Conservation (phyloP, 2,113 vertebrate genomes). For the Ageneiosus marmoratus region DNA sequence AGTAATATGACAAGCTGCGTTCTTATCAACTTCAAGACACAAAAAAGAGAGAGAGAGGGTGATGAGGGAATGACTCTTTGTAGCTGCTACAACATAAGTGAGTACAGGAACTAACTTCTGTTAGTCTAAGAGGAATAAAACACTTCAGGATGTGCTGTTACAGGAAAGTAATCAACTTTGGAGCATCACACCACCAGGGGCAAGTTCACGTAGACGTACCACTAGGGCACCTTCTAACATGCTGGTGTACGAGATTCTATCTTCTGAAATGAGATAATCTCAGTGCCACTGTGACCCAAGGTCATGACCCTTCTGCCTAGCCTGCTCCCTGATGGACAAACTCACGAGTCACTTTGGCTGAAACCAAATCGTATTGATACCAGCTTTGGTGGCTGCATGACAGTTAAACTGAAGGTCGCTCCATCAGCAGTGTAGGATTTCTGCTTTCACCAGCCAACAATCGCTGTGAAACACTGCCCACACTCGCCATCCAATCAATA, state of each 20-base stretch:
- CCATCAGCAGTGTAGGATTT: conserved; percentile 46
- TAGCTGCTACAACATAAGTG: no score
- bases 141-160: neutral
- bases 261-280: neutral
- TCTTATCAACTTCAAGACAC: neutral
- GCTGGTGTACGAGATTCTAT: neutral
- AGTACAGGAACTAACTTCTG: no score
- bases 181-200: neutral
- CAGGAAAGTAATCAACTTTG: neutral
- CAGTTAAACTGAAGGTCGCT: conserved; percentile 51
- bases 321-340: neutral
- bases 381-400: neutral
- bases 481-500: conserved; percentile 54
- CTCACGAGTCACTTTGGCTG: neutral
- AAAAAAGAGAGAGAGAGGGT: neutral
- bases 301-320: neutral
- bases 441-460: conserved; percentile 46
- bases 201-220: neutral
- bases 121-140: neutral
- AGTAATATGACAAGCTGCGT: neutral
- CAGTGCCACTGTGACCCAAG: neutral
- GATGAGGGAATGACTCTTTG: neutral
- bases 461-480: conserved; percentile 54
- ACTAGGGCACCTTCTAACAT: neutral
- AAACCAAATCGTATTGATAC: neutral